Base-by-base conservation (phyloP, 2,113 vertebrate genomes). In the Podocnemis expansa region DNA sequence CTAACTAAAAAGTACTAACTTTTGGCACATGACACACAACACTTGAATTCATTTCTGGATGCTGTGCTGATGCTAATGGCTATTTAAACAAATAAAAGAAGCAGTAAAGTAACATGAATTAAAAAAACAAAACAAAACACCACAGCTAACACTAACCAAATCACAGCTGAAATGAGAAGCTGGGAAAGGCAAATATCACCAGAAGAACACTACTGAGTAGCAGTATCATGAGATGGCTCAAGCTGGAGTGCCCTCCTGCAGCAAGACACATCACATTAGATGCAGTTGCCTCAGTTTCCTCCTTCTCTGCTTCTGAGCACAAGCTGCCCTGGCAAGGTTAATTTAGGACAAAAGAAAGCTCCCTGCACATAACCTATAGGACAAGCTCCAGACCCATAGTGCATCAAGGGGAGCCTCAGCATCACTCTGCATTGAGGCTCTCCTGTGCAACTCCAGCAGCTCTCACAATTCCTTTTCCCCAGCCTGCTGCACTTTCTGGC, bases 1-100 rank as follows among this genome's bases (percentile, higher is more conserved):
- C 9, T 1, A 5, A 47, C 47, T 47, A 47, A 47, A 47, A 47
- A 8, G 3, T 5, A 2, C 6, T 0, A 76, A 11, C 2, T 17
- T 29, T 12, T 8, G 2, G 38, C 12, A 80, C 56, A 88, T 14
- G 8, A 78, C 60, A n/a, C 0, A 5, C 38, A 70, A n/a, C 24
- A 31, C 25, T 95, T 58, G 21, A 87, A 51, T 43, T 56, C 1
- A 17, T 34, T 2, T 1, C 21, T 38, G 34, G 0, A 5, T 41
- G 2, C 24, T 16, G 1, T 2, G 54, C 51, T 19, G 31, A 38
- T 82, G 25, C 38, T 34, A 21, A 75, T 82, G 38, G 75, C 6
- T 63, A 45, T 54, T 45, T 13, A 8, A 14, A 34, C 6, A 43
- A 51, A 82, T 25, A 41, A 55, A 80, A 60, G 56, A 3, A 54